These are phyloP conservation scores for Dastarcus helophoroides DNA, from an alignment of 2,888 invertebrate species.

Conservation along the genomic window DNA sequence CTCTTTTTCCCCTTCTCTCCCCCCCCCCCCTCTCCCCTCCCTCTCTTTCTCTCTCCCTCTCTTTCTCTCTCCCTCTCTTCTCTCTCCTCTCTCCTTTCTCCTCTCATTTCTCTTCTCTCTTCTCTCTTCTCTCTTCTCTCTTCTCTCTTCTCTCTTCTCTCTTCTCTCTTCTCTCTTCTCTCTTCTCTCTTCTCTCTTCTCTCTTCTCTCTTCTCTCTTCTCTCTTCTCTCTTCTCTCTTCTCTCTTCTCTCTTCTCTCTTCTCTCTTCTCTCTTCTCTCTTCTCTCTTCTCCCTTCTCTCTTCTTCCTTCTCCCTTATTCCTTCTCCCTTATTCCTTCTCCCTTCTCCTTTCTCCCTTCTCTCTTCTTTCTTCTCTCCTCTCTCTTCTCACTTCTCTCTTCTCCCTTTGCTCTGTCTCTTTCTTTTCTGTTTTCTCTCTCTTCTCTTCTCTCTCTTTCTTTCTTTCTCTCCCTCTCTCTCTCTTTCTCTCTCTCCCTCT, in stretches of 20 bases:
- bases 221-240: neutral
- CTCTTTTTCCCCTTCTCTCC: too few species aligned
- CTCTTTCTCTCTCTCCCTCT: neutral
- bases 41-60: slow-evolving; percentile 1
- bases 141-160: neutral
- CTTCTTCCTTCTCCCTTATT: too few species aligned
- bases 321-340: too few species aligned
- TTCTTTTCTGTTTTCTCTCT: neutral
- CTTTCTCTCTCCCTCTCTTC: slow-evolving; percentile 1
- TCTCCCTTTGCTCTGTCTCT: too few species aligned
- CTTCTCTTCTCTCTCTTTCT: neutral
- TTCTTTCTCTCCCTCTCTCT: slow-evolving; percentile 2
- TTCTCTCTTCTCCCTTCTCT: neutral
- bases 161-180: neutral
- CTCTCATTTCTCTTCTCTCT: too few species aligned
- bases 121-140: neutral
- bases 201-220: neutral
- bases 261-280: neutral
- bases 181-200: neutral
- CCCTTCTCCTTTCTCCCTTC: neutral
- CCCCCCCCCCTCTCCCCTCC: too few species aligned
- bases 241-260: neutral
- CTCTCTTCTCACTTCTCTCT: too few species aligned
- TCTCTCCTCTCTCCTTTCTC: neutral
- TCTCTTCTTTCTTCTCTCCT: neutral